phyloP scores from a whole-genome alignment of 2,797 vertebrate genomes.

The Hoplostethus mediterraneus region DNA sequence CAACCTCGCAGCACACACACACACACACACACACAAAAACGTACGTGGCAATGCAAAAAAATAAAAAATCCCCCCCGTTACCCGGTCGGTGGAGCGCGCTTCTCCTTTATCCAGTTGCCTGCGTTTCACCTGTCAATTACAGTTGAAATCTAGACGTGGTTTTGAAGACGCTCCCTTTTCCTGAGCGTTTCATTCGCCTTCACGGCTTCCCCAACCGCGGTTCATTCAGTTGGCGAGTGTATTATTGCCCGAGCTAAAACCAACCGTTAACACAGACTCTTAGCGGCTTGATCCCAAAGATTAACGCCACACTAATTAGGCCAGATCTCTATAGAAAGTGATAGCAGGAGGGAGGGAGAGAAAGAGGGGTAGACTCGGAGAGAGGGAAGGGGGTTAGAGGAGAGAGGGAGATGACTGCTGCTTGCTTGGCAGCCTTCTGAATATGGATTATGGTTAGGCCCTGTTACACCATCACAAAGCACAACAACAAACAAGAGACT shows the following conservation, averaged over 20 bases:
- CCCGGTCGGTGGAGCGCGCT: too few relatives aligned
- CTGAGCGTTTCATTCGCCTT: slow-evolving; percentile 6
- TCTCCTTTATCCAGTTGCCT: background rate
- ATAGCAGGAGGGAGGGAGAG: slow-evolving; percentile 19
- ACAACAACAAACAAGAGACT: slow-evolving; percentile 48
- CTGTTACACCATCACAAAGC: slow-evolving; percentile 43
- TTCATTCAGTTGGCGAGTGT: slow-evolving; percentile 12
- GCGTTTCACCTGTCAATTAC: background rate
- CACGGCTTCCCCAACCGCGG: background rate
- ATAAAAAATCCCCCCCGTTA: too few relatives aligned
- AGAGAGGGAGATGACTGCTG: slow-evolving; percentile 1
- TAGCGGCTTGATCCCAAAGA: slow-evolving; percentile 50
- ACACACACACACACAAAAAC: too few relatives aligned
- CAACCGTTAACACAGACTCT: slow-evolving; percentile 40
- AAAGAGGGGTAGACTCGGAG: background rate
- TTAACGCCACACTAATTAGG: slow-evolving; percentile 48
- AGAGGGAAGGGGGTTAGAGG: background rate
- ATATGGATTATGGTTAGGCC: slow-evolving; percentile 55
- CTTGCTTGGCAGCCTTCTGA: slow-evolving; percentile 58
- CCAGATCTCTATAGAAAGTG: slow-evolving; percentile 36
- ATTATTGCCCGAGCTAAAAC: slow-evolving; percentile 49
- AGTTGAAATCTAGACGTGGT: background rate
- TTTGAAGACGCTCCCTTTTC: background rate
- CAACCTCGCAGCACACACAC: background rate
- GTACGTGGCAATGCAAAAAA: slow-evolving; percentile 9